Conservation (phyloP, 2,113 vertebrate genomes). For the Eolophus roseicapilla region DNA sequence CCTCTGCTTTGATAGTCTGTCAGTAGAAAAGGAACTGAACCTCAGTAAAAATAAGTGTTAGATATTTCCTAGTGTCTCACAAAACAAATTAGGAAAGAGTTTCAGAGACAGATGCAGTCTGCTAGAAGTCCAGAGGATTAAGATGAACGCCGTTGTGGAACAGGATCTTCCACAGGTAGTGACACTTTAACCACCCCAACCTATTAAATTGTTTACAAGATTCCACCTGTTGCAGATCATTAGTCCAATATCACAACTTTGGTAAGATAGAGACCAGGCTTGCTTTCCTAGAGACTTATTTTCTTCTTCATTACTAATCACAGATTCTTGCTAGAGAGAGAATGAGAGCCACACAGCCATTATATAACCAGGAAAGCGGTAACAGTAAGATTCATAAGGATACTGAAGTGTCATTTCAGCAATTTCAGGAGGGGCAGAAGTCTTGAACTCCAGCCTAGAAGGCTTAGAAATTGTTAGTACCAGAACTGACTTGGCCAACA, state of each 20-base stretch:
- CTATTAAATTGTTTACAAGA: background rate
- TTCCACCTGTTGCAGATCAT: accelerated
- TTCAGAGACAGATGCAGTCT: background rate
- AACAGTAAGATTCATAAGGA: background rate
- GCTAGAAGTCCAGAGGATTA: background rate
- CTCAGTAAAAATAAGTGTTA: background rate
- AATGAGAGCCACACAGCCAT: background rate
- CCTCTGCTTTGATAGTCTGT: background rate
- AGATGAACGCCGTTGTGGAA: background rate
- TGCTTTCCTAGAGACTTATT: background rate
- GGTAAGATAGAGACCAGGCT: background rate
- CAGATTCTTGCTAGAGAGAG: background rate
- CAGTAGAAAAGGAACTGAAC: background rate
- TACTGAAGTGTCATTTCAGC: background rate
- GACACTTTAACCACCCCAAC: background rate
- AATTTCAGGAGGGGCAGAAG: background rate
- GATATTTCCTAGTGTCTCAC: background rate
- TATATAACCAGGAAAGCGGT: background rate
- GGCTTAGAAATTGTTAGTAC: background rate
- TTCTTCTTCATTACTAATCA: background rate
- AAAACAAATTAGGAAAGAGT: background rate
- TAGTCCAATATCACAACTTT: background rate
- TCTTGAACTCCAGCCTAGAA: background rate
- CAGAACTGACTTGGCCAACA: background rate
- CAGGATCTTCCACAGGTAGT: background rate